phyloP scores from a whole-genome alignment of 2,797 vertebrate species.

The Crenichthys baileyi region DNA sequence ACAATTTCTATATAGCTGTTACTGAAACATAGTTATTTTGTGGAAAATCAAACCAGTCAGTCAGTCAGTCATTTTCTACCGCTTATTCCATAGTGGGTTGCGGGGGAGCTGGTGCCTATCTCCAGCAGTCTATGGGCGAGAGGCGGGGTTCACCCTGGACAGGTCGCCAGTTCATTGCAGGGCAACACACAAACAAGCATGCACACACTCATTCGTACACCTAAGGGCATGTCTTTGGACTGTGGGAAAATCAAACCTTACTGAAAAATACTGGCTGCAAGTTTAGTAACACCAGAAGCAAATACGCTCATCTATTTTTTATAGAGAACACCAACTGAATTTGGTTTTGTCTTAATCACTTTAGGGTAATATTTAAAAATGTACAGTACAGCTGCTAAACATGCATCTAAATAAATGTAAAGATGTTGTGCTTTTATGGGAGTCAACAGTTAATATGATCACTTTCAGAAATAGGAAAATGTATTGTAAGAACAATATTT shows the following conservation, averaged over 20 bases:
- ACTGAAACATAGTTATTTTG: constrained; percentile 15
- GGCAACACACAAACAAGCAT: no score
- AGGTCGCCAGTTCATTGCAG: no score
- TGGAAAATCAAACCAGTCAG: constrained; percentile 18
- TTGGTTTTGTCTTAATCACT: not conserved
- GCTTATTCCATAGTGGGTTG: no score
- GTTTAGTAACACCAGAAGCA: constrained; percentile 18
- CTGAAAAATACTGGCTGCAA: constrained; percentile 40
- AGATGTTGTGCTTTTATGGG: not conserved
- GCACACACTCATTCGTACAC: no score
- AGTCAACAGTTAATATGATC: not conserved
- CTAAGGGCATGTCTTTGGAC: no score
- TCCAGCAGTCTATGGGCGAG: no score
- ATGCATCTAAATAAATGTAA: not conserved
- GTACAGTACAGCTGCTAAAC: not conserved
- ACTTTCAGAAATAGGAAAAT: not conserved
- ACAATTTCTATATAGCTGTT: constrained; percentile 33
- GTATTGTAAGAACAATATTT: not conserved
- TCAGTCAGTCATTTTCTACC: no score
- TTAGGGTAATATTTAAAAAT: not conserved
- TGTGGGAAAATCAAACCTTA: constrained; percentile 15
- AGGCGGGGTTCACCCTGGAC: no score
- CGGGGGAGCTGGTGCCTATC: no score
- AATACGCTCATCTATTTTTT: constrained; percentile 9
- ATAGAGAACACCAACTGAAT: not conserved